Evolutionary conservation across 2,888 invertebrate species (phyloP).

Genomic region (Tromatobia lineatoria): DNA sequence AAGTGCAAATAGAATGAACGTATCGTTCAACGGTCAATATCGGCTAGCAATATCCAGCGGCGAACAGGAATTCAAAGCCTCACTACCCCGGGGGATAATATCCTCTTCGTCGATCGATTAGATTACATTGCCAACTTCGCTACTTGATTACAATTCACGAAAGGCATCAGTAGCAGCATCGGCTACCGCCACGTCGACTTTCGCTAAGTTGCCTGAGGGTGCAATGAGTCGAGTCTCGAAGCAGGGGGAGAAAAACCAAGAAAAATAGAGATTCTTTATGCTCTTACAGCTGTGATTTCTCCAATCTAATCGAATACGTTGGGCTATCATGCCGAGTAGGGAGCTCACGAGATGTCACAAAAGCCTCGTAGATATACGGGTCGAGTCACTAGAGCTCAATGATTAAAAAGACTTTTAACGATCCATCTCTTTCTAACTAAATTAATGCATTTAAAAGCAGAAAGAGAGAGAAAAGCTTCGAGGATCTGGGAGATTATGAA

Average conservation of each 20-base stretch:
- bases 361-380: neutral
- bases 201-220: conserved; percentile 7
- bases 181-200: conserved; percentile 9
- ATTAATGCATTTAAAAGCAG: conserved; percentile 17
- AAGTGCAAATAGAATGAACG: conserved; percentile 34
- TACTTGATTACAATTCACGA: conserved; percentile 48
- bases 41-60: conserved; percentile 52
- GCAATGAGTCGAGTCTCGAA: neutral
- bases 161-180: conserved; percentile 15
- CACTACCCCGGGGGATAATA: conserved; percentile 38
- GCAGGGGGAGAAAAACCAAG: neutral
- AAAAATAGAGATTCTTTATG: neutral
- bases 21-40: conserved; percentile 62
- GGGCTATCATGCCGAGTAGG: neutral
- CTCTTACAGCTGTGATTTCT: conserved; percentile 20
- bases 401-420: conserved; percentile 35
- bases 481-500: conserved; percentile 39
- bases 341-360: neutral
- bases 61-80: conserved; percentile 43
- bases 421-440: conserved; percentile 17
- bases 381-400: neutral
- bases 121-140: conserved; percentile 54
- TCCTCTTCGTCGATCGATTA: conserved; percentile 53
- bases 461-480: conserved; percentile 30
- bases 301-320: conserved; percentile 26